Conservation (phyloP, 2,113 vertebrate genomes). For the Oreochromis niloticus region DNA sequence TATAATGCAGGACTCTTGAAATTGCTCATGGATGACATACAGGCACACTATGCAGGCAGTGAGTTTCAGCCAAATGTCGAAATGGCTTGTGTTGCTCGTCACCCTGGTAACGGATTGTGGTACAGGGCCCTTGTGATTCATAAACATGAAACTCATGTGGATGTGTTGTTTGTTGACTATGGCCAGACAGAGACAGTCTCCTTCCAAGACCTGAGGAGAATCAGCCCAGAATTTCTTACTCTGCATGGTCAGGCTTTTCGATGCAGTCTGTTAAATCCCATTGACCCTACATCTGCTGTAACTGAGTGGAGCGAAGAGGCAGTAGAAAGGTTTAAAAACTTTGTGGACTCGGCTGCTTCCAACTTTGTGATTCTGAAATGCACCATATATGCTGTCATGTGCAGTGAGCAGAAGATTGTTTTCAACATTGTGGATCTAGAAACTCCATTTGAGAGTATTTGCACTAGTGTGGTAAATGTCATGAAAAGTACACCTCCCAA, state of each 20-base stretch:
- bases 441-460: conserved; percentile 87
- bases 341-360: conserved; percentile 69
- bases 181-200: conserved; percentile 77
- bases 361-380: conserved; percentile 77
- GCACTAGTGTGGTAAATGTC: conserved; percentile 72
- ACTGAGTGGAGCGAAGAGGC: conserved; percentile 79
- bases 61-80: conserved; percentile 59
- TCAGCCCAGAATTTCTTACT: conserved; percentile 72
- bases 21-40: conserved; percentile 81
- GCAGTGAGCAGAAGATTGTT: conserved; percentile 67
- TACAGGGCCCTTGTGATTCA: conserved; percentile 82
- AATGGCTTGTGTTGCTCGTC: conserved; percentile 79
- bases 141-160: conserved; percentile 63
- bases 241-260: conserved; percentile 85
- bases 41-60: conserved; percentile 74
- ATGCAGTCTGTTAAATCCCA: conserved; percentile 87
- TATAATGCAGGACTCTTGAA: conserved; percentile 64
- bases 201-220: conserved; percentile 72
- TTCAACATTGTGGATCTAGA: conserved; percentile 87
- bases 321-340: conserved; percentile 71
- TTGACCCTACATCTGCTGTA: conserved; percentile 67
- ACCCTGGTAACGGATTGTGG: conserved; percentile 78
- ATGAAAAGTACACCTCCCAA: conserved; percentile 59
- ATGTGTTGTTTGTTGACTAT: conserved; percentile 85
- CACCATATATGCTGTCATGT: conserved; percentile 85